Evolutionary conservation across 1,140 invertebrate genomes (phyloP).

Genomic region (Lordiphosa clarofinis): DNA sequence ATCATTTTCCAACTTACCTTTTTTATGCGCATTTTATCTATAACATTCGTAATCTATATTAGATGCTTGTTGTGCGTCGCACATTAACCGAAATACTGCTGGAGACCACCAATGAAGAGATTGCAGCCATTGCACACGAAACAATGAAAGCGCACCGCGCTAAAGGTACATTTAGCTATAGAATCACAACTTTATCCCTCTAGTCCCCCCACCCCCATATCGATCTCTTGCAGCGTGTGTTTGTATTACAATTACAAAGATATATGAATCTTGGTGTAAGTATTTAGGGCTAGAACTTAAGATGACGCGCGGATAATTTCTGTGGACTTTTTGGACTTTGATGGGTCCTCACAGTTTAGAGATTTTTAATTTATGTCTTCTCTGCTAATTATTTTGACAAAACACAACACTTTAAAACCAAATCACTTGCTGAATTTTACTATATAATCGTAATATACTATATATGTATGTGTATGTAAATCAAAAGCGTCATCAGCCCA

Average conservation of each 20-base stretch:
- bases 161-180: conserved; percentile 69
- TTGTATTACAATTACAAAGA: conserved; percentile 9
- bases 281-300: conserved; percentile 28
- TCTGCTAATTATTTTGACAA: conserved; percentile 29
- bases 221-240: conserved; percentile 33
- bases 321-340: conserved; percentile 2
- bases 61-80: conserved; percentile 93
- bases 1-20: conserved; percentile 18
- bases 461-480: conserved; percentile 72
- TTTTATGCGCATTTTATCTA: conserved; percentile 21
- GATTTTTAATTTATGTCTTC: conserved; percentile 7
- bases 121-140: conserved; percentile 89
- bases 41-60: conserved; percentile 43
- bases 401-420: conserved; percentile 31
- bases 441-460: conserved; percentile 60
- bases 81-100: conserved; percentile 95
- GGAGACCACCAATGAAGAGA: conserved; percentile 95
- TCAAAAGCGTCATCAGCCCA: conserved; percentile 79
- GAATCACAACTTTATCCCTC: conserved; percentile 20
- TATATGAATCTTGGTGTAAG: conserved; percentile 41
- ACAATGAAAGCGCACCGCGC: conserved; percentile 67
- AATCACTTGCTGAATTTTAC: conserved; percentile 68
- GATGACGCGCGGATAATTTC: conserved; percentile 11
- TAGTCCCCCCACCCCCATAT: neutral
- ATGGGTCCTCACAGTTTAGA: conserved; percentile 3